phyloP scores from a whole-genome alignment of 2,797 vertebrate species.

The Melanotaenia maccullochi region DNA sequence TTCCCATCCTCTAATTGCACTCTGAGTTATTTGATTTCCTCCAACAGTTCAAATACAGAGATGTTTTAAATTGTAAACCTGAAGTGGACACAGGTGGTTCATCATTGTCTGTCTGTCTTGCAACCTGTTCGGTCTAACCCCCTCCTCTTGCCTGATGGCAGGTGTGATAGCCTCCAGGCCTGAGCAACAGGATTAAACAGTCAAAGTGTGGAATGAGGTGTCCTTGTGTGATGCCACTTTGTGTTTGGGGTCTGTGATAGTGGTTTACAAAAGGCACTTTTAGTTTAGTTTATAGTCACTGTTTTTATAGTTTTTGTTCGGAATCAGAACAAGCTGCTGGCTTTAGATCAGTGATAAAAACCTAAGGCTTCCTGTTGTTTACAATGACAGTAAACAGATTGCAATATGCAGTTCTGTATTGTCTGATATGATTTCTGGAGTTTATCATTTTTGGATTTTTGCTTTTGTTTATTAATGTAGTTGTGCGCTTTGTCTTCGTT shows the following conservation, averaged over 20 bases:
- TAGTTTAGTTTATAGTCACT: not conserved
- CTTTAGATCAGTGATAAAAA: slow-evolving; percentile 6
- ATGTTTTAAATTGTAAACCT: not conserved
- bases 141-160: not conserved
- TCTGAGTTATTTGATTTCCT: too few species aligned
- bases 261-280: not conserved
- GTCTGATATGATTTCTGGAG: not conserved
- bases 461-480: not conserved
- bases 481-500: slow-evolving; percentile 1
- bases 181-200: not conserved
- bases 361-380: not conserved
- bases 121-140: too few species aligned
- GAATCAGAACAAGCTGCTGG: not conserved
- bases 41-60: not conserved
- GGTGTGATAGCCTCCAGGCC: not conserved
- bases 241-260: not conserved
- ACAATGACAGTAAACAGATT: too few species aligned
- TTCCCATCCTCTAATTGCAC: too few species aligned
- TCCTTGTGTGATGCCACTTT: not conserved
- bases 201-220: not conserved
- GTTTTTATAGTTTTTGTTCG: not conserved
- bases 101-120: not conserved
- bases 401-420: not conserved
- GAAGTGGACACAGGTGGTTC: not conserved
- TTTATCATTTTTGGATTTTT: not conserved